Conservation (phyloP, 2,888 invertebrate species). For the Alsophila aescularia region DNA sequence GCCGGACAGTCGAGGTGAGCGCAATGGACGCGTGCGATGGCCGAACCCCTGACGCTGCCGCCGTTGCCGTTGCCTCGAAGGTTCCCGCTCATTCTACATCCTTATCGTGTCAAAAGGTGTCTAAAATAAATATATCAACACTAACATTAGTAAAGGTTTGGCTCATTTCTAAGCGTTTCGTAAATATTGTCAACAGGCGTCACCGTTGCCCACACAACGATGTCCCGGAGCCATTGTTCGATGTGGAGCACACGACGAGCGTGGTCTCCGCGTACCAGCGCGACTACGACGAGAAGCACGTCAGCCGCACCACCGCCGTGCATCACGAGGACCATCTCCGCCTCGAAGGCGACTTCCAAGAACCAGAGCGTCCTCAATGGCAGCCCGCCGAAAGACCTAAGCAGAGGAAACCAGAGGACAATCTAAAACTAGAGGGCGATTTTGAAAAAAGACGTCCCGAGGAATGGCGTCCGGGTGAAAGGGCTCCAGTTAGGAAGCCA, state of each 20-base stretch:
- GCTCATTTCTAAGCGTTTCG: constrained; percentile 48
- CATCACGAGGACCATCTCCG: constrained; percentile 89
- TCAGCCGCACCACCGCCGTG: constrained; percentile 84
- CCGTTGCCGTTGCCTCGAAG: constrained; percentile 71
- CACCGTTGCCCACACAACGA: constrained; percentile 93
- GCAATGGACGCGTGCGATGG: constrained; percentile 78
- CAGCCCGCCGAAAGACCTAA: constrained; percentile 85
- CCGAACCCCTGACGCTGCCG: constrained; percentile 73
- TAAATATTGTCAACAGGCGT: constrained; percentile 82
- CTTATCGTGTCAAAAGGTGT: constrained; percentile 75
- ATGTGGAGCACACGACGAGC: constrained; percentile 82
- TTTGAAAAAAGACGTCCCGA: constrained; percentile 75
- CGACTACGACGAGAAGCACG: constrained; percentile 87
- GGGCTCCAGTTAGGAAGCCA: constrained; percentile 58
- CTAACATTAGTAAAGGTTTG: constrained; percentile 7
- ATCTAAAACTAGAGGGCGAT: constrained; percentile 83
- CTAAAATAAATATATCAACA: constrained; percentile 19
- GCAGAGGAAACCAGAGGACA: constrained; percentile 84
- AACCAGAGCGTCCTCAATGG: constrained; percentile 77
- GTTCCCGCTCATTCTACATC: constrained; percentile 68
- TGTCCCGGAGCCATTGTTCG: constrained; percentile 85
- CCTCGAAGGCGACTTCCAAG: constrained; percentile 88
- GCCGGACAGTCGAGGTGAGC: constrained; percentile 47
- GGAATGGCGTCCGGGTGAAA: constrained; percentile 79
- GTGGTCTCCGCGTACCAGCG: constrained; percentile 86